Evolutionary conservation across 1,140 invertebrate genomes (phyloP).

Genomic region (Drosophila pallidifrons): DNA sequence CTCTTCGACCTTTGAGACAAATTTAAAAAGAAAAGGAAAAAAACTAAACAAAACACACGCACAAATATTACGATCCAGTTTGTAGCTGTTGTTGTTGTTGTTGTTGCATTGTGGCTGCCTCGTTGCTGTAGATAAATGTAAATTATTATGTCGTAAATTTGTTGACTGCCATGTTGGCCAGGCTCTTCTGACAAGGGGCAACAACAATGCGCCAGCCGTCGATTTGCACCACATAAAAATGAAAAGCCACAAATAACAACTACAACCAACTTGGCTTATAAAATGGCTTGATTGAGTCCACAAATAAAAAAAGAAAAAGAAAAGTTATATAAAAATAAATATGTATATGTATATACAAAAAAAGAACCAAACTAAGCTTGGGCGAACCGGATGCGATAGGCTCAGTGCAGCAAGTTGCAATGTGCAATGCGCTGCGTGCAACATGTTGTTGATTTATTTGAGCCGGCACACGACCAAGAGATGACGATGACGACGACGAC

Average conservation of each 20-base stretch:
- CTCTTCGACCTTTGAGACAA: conserved; percentile 37
- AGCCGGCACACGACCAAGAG: conserved; percentile 62
- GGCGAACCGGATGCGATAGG: conserved; percentile 80
- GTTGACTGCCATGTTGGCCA: conserved; percentile 83
- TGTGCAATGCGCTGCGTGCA: conserved; percentile 37
- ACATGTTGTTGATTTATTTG: conserved; percentile 72
- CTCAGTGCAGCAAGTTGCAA: conserved; percentile 15
- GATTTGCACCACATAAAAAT: conserved; percentile 50
- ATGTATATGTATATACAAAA: conserved; percentile 13
- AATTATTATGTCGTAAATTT: conserved; percentile 85
- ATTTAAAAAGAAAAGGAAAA: background rate
- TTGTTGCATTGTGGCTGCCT: conserved; percentile 63
- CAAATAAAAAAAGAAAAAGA: conserved; percentile 23
- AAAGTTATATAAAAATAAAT: conserved; percentile 10
- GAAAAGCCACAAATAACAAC: conserved; percentile 56
- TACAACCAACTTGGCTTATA: conserved; percentile 65
- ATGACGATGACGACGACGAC: conserved; percentile 38
- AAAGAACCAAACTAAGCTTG: conserved; percentile 45
- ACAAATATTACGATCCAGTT: conserved; percentile 64
- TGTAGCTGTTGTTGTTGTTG: conserved; percentile 46
- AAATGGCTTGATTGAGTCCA: conserved; percentile 77
- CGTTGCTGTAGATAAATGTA: conserved; percentile 84
- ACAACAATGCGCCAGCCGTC: conserved; percentile 54
- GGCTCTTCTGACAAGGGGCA: conserved; percentile 59
- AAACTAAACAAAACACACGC: conserved; percentile 40